Conservation (phyloP, 2,888 invertebrate species). For the Candidula unifasciata region DNA sequence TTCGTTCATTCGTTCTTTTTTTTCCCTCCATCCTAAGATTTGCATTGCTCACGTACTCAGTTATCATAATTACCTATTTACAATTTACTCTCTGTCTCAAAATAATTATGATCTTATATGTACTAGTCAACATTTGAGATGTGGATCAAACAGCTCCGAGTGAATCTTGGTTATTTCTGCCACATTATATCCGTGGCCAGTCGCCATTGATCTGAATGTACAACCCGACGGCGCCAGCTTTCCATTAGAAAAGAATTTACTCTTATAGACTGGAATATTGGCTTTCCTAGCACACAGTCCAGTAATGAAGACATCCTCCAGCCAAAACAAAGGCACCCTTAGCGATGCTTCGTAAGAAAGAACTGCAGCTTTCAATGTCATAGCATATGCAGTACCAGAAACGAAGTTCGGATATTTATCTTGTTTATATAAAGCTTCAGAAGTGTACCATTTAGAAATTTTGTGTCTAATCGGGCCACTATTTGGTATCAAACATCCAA, state of each 20-base stretch:
- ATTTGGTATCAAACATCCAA: constrained; percentile 58
- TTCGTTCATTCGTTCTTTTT: too few species aligned
- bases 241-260: constrained; percentile 59
- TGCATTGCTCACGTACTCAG: too few species aligned
- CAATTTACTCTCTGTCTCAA: too few species aligned
- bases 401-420: constrained; percentile 91
- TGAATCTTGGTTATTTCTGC: constrained; percentile 58
- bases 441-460: constrained; percentile 92
- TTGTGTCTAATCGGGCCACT: constrained; percentile 85
- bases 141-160: constrained; percentile 49
- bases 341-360: constrained; percentile 85
- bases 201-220: constrained; percentile 56
- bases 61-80: too few species aligned
- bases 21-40: too few species aligned
- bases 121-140: constrained; percentile 12
- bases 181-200: constrained; percentile 62
- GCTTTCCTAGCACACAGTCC: constrained; percentile 86
- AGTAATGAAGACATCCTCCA: constrained; percentile 95
- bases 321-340: constrained; percentile 86
- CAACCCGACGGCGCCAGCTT: constrained; percentile 61
- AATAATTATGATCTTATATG: neutral
- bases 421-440: constrained; percentile 86
- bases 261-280: constrained; percentile 79
- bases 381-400: constrained; percentile 93
- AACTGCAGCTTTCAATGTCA: constrained; percentile 86